phyloP scores from a whole-genome alignment of 2,888 invertebrate genomes.

The Eupithecia subumbrata region DNA sequence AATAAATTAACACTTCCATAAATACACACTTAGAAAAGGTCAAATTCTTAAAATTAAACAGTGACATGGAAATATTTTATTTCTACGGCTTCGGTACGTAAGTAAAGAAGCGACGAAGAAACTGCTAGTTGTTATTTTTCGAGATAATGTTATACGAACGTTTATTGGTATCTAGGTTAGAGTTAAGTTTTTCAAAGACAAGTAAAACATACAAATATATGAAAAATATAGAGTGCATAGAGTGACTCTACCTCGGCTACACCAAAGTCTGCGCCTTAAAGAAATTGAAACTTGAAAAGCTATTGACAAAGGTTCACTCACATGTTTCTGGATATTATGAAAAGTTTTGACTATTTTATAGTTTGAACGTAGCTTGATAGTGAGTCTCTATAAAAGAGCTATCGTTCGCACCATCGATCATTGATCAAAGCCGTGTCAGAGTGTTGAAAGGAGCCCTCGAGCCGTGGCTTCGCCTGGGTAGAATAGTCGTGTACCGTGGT shows the following conservation, averaged over 20 bases:
- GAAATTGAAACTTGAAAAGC: constrained; percentile 11
- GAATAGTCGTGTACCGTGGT: not conserved
- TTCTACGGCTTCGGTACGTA: too few species aligned
- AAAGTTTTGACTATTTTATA: not conserved
- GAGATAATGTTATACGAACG: not conserved
- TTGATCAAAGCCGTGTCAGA: not conserved
- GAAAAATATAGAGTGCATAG: not conserved
- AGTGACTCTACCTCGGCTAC: not conserved
- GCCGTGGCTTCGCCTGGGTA: not conserved
- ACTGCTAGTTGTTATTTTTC: too few species aligned
- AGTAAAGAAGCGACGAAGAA: too few species aligned
- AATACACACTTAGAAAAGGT: too few species aligned
- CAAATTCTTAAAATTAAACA: too few species aligned
- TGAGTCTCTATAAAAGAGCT: not conserved
- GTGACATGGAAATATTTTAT: too few species aligned
- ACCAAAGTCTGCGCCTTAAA: not conserved
- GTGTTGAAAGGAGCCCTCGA: not conserved
- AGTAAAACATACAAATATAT: not conserved
- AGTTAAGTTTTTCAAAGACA: not conserved
- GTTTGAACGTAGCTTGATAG: not conserved
- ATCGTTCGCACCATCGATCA: constrained; percentile 6
- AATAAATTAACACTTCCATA: too few species aligned
- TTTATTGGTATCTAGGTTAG: not conserved
- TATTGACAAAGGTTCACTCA: not conserved
- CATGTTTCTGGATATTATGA: not conserved